Conservation (phyloP, 2,113 vertebrate species). For the Eulacestoma nigropectus region DNA sequence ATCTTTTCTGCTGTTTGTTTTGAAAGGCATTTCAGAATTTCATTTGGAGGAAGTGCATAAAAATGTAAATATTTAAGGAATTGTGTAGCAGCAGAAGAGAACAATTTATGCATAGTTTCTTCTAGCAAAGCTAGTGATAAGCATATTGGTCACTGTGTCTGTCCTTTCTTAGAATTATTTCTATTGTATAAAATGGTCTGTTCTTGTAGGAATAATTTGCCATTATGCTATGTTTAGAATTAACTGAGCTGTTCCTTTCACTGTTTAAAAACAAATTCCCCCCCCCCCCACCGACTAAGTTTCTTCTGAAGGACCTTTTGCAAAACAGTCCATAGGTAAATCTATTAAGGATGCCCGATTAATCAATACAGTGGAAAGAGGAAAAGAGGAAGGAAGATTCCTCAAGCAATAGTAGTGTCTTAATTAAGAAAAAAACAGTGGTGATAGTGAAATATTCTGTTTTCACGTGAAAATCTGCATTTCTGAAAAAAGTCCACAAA, state of each 20-base stretch:
- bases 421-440: neutral
- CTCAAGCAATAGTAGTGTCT: neutral
- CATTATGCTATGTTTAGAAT: neutral
- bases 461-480: neutral
- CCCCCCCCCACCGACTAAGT: accelerated
- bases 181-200: neutral
- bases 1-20: neutral
- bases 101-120: neutral
- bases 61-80: neutral
- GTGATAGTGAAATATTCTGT: neutral
- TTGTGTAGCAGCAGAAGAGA: neutral
- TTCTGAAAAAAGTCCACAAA: neutral
- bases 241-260: neutral
- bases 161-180: neutral
- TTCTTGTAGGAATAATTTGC: neutral
- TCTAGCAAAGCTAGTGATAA: neutral
- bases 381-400: neutral
- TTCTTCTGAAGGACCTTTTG: neutral
- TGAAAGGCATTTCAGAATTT: neutral
- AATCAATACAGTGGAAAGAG: neutral
- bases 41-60: neutral
- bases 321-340: neutral
- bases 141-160: neutral
- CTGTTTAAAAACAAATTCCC: neutral
- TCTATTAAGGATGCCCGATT: neutral